phyloP scores from a whole-genome alignment of 35 echinoderm and acorn worm species.

The Acanthaster planci region DNA sequence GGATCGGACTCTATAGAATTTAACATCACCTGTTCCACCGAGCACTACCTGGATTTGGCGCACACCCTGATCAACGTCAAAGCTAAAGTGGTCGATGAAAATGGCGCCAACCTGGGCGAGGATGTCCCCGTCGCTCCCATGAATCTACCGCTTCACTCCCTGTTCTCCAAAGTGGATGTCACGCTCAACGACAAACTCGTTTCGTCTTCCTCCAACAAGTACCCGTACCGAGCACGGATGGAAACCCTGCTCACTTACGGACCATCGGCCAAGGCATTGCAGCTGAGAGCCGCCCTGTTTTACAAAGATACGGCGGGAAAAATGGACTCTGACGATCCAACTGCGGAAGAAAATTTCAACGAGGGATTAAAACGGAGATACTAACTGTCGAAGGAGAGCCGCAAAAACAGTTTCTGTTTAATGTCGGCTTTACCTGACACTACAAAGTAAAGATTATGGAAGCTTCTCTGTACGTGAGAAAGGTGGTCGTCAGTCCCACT shows the following conservation, averaged over 20 bases:
- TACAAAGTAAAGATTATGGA: constrained; percentile 50
- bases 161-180: constrained; percentile 6
- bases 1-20: no score
- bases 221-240: constrained; percentile 37
- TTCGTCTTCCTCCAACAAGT: constrained; percentile 20
- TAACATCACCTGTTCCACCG: no score
- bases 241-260: constrained; percentile 50
- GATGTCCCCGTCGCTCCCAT: constrained; percentile 27
- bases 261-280: constrained; percentile 33
- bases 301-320: constrained; percentile 52
- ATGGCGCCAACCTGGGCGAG: constrained; percentile 30
- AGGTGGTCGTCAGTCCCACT: constrained; percentile 15
- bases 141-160: constrained; percentile 38
- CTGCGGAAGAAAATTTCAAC: not conserved
- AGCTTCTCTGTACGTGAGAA: constrained; percentile 11
- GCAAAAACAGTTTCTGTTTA: constrained; percentile 49
- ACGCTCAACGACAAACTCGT: constrained; percentile 46
- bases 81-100: constrained; percentile 22
- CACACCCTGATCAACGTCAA: constrained; percentile 43
- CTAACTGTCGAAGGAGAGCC: not conserved
- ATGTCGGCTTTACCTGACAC: constrained; percentile 25
- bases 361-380: constrained; percentile 14
- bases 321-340: constrained; percentile 33
- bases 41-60: constrained; percentile 43
- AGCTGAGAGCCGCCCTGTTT: constrained; percentile 41